Evolutionary conservation across 1,140 invertebrate genomes (phyloP), one percentile per base, ranked within the genome.

Genomic region (Neoseiulus cucumeris): DNA sequence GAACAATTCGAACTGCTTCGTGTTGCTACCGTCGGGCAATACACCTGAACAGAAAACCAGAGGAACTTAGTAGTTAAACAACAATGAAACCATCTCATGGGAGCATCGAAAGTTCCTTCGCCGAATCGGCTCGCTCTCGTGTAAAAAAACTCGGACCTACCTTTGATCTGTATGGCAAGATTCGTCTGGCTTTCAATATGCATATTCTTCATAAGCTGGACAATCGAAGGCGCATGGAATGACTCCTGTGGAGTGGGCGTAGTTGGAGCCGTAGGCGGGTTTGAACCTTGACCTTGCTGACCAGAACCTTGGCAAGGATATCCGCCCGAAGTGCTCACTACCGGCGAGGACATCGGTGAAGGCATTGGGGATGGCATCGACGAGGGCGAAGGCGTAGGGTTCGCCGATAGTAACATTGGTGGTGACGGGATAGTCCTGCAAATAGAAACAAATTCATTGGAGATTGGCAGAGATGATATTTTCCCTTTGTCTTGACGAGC

Each of bases 101-200:
- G n/a, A n/a, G n/a, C n/a, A n/a, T n/a, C n/a, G n/a, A n/a, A n/a
- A n/a, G n/a, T n/a, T n/a, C n/a, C n/a, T n/a, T n/a, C n/a, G n/a
- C n/a, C n/a, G n/a, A n/a, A n/a, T n/a, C n/a, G n/a, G 33, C 33
- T 39, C 33, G 9, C 9, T 39, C 33, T 39, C n/a, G 33, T 39
- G 4, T 9, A 4, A 9, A 39, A 39, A 9, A 39, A 4, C 33
- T 39, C 33, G 4, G 4, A 9, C 33, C 33, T 25, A 59, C 51
- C 51, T 59, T 59, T 59, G 51, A 59, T 59, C 33, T 59, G 51
- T 17, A 59, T 33, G 51, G 51, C 51, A 33, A 59, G 51, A 59
- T 33, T 59, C 4, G 51, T 59, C 33, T 59, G 51, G 22, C 51
- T 59, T 33, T 59, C 51, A 2, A 59, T 9, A 33, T 59, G 51